Base-by-base conservation (phyloP, 2,888 invertebrate genomes). In the Taenaris catops region DNA sequence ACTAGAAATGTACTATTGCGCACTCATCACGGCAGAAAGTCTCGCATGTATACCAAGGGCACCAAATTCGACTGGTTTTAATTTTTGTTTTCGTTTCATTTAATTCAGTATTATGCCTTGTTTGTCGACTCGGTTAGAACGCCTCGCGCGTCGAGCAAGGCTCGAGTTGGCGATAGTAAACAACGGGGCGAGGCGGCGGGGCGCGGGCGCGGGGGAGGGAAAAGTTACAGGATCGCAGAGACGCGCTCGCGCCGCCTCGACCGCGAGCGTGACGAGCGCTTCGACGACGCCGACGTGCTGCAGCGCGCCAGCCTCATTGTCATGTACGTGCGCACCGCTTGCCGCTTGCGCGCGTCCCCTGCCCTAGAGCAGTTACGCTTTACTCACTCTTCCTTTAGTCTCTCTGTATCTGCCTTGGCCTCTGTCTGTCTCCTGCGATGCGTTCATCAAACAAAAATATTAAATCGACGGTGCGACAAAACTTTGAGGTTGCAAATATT, bases 231-330 rank as follows among this genome's bases (percentile, higher is more conserved):
- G 53, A 59, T 67, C 51, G 74, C 79, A 48, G 78, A 80, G 65
- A 88, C 83, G 38, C 84, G 87, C 51, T 71, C 83, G 54, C 79
- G 83, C 40, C 63, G 88, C 25, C 63, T 71, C 47, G 78, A 88
- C 49, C 80, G 91, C 55, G 89, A 88, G 50, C 80, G 91, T 55
- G 89, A 81, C 80, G 90, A 75, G 78, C 88, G 75, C 88, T 90
- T 92, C 66, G 92, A 93, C 75, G 93, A 93, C 80, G 91, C 92
- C 58, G 92, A 92, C 74, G 94, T 93, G 61, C 92, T 94, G 90
- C 93, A 94, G 86, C 91, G 93, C 75, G 94, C 94, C 75, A 93
- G 93, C 89, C 94, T 94, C 83, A 94, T 94, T 78, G 94, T 94
- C 78, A 93, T 94, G 94, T 94, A 94, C 89, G 94, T 76, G 61